phyloP scores from a whole-genome alignment of 2,888 invertebrate species.

The Oligia latruncula region DNA sequence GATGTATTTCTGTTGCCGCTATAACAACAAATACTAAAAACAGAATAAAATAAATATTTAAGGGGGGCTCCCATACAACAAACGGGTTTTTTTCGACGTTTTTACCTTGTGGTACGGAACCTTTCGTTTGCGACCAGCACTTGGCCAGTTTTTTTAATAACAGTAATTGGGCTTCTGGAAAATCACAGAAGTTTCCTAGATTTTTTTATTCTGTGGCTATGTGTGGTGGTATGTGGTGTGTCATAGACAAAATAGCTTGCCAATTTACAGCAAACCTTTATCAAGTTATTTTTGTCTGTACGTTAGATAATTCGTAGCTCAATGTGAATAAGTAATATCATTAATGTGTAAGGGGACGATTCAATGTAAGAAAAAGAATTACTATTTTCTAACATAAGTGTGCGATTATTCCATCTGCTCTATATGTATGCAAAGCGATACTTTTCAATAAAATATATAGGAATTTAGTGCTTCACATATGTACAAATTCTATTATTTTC shows the following conservation, averaged over 20 bases:
- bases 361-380: conserved; percentile 1
- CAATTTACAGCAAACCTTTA: conserved; percentile 38
- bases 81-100: too few species aligned
- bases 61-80: too few species aligned
- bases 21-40: too few species aligned
- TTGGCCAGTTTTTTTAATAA: background rate
- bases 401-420: background rate
- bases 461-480: background rate
- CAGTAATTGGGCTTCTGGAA: background rate
- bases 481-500: background rate
- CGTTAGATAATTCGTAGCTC: conserved; percentile 38
- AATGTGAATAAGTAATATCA: conserved; percentile 32
- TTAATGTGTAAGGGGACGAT: background rate
- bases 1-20: too few species aligned
- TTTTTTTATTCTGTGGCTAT: background rate
- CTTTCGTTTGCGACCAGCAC: too few species aligned
- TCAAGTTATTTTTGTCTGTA: conserved; percentile 31
- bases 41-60: too few species aligned
- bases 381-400: background rate
- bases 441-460: background rate
- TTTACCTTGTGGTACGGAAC: too few species aligned
- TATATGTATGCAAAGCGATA: conserved; percentile 5
- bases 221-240: conserved; percentile 1
- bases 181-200: background rate
- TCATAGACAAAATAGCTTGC: conserved; percentile 27